phyloP scores from a whole-genome alignment of 2,797 vertebrate genomes.

The Tenualosa ilisha region DNA sequence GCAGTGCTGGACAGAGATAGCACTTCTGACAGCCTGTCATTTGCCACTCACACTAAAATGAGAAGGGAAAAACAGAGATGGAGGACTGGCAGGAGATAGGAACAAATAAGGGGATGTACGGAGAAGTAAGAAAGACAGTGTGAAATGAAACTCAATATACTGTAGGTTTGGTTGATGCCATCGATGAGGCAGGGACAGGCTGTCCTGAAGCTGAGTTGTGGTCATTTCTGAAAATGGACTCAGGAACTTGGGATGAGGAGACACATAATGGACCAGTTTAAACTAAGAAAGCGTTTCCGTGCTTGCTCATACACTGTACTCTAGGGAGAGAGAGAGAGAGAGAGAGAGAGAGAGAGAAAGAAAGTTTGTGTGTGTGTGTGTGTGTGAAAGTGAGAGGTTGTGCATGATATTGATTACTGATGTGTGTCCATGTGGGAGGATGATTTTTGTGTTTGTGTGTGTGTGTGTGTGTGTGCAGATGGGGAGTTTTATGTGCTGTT shows the following conservation, averaged over 20 bases:
- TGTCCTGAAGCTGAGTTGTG: neutral
- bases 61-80: neutral
- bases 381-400: neutral
- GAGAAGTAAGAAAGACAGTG: neutral
- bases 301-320: neutral
- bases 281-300: neutral
- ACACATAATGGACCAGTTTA: neutral
- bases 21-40: slow-evolving; percentile 14
- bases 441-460: neutral
- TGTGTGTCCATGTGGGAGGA: neutral
- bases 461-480: neutral
- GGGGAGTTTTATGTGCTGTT: neutral
- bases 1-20: slow-evolving; percentile 7
- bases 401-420: slow-evolving; percentile 1
- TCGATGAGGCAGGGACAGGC: neutral
- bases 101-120: neutral
- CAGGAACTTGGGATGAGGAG: neutral
- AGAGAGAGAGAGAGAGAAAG: neutral
- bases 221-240: neutral
- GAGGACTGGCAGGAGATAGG: neutral
- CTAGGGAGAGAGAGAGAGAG: neutral
- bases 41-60: slow-evolving; percentile 3
- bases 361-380: neutral
- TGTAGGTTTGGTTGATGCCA: neutral
- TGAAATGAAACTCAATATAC: neutral